Base-by-base conservation (phyloP, 2,888 invertebrate species). In the Catocala nupta region DNA sequence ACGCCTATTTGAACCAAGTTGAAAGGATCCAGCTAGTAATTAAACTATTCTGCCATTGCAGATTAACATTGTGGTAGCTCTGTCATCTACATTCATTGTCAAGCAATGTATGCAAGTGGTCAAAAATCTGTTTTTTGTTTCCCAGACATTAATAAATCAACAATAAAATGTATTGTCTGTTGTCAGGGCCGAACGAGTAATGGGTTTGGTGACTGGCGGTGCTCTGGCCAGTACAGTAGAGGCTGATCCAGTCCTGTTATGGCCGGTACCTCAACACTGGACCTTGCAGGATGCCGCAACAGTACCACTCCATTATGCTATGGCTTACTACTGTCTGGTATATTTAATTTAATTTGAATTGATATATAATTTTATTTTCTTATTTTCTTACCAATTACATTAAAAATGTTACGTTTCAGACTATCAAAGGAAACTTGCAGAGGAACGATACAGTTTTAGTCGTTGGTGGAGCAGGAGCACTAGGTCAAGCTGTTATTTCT, bases 281-380 rank as follows among this genome's bases (percentile, higher is more conserved):
- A 90, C 92, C 0, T 77, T 96, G 42, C 93, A 95, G 77, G 95
- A 96, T 69, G 96, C 96, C 4, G 96, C 96, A 5, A 96, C 96
- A 0, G 93, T 96, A 0, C 96, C 97, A 0, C 95, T 96, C 52
- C 96, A 96, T 0, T 97, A 96, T 75, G 88, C 87, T 42, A 93
- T 95, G 0, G 91, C 90, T 0, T 92, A 54, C 48, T 65, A 65
- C 44, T 43, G 43, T 43, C 43, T 43, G 43, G 43, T 43, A 43
- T 25, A 25, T 25, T 25, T 25, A 3, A n/a, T n/a, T n/a, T n/a
- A n/a, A n/a, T n/a, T n/a, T n/a, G n/a, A 25, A 25, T 25, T 25
- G 1, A 25, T 25, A 16, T 25, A 25, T 25, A 25, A 25, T 25
- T 25, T 3, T 3, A 3, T 25, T 3, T 25, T 25, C 25, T 25